Evolutionary conservation across 2,113 vertebrate species (phyloP).

Genomic region (Dinomys branickii): DNA sequence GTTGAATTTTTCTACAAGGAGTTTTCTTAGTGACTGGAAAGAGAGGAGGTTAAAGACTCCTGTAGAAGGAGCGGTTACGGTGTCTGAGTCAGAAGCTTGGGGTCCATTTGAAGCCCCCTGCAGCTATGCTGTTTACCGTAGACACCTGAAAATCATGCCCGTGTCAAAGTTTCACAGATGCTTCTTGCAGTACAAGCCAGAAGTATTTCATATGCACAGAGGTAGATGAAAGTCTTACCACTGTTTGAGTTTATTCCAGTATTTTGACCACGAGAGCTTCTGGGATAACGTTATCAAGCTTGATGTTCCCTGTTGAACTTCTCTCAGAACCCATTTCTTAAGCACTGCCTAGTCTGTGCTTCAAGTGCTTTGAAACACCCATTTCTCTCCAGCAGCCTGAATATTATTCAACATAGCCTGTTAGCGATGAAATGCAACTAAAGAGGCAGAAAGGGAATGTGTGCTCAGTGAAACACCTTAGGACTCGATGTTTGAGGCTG

Average conservation of each 20-base stretch:
- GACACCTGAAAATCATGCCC: background rate
- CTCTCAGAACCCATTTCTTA: background rate
- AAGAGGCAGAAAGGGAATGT: background rate
- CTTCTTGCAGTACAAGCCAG: background rate
- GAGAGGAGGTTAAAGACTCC: background rate
- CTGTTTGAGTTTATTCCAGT: background rate
- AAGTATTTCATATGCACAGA: background rate
- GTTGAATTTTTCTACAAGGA: background rate
- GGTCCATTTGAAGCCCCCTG: background rate
- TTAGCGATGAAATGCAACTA: slow-evolving; percentile 32
- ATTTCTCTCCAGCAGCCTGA: background rate
- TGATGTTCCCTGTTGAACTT: background rate
- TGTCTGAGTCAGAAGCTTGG: background rate
- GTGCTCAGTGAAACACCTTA: background rate
- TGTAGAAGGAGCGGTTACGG: background rate
- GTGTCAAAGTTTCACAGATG: background rate
- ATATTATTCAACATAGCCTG: slow-evolving; percentile 18
- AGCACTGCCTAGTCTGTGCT: background rate
- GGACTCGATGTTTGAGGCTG: background rate
- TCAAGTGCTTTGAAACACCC: slow-evolving; percentile 8
- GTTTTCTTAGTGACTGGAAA: background rate
- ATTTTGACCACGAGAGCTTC: background rate
- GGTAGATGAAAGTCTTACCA: background rate
- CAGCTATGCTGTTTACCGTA: background rate
- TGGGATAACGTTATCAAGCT: background rate